A percentile compares a stretch with the other conserved stretches of the same genome.
Conservation (phyloP, 2,888 invertebrate genomes). For the Acanthococcus lagerstroemiae region DNA sequence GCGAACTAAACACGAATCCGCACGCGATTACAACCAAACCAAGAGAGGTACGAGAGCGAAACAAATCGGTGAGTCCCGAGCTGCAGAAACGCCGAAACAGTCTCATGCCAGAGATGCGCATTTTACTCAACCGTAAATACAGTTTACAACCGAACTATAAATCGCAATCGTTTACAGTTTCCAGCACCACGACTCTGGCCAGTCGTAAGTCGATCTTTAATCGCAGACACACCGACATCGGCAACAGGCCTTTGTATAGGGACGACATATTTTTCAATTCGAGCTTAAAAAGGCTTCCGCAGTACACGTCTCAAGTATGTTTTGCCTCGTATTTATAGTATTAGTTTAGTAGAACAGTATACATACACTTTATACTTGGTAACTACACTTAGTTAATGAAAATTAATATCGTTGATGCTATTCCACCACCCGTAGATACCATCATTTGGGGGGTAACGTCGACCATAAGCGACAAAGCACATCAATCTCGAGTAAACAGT, state of each 20-base stretch:
- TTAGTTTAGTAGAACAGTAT: no score
- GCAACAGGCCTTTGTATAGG: constrained; percentile 65
- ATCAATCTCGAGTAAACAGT: no score
- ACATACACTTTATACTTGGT: no score
- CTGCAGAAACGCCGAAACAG: constrained; percentile 12
- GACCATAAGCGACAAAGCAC: no score
- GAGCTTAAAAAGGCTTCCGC: constrained; percentile 71
- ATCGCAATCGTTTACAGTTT: constrained; percentile 15
- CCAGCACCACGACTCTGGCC: background rate
- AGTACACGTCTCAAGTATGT: constrained; percentile 60
- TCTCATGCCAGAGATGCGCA: constrained; percentile 17
- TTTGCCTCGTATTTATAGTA: no score
- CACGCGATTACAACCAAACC: background rate
- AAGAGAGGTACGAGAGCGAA: background rate
- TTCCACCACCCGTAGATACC: no score
- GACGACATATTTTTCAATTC: constrained; percentile 89
- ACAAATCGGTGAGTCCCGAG: constrained; percentile 7
- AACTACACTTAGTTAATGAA: no score
- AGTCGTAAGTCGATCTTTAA: background rate
- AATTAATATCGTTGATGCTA: no score
- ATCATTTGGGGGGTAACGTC: no score
- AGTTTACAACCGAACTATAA: constrained; percentile 8
- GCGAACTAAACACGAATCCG: background rate
- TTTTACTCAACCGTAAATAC: constrained; percentile 15
- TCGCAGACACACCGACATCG: constrained; percentile 44